Conservation (phyloP, 2,797 vertebrate species). For the Platyrinchus mystaceus region DNA sequence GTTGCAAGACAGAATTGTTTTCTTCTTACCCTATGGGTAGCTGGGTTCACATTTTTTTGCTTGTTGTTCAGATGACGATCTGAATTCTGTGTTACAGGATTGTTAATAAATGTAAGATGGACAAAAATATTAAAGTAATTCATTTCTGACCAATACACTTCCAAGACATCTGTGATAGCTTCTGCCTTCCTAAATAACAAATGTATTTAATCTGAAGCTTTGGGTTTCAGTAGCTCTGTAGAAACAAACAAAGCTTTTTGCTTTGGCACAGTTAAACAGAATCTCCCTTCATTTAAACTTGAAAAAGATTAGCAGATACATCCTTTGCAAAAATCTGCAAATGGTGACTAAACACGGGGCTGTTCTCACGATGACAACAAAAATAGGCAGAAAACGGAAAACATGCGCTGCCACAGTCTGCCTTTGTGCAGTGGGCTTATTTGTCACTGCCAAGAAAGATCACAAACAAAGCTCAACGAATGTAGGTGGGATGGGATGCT, state of each 20-base stretch:
- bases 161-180: neutral
- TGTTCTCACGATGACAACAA: neutral
- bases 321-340: neutral
- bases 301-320: neutral
- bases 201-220: neutral
- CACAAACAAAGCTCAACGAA: neutral
- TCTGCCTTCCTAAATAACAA: neutral
- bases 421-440: neutral
- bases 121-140: neutral
- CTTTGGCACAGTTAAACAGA: neutral
- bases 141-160: neutral
- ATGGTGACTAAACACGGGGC: neutral
- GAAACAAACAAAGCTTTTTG: constrained; percentile 9
- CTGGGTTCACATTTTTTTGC: neutral
- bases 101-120: neutral
- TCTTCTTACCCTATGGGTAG: neutral
- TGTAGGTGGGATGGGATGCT: neutral
- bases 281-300: neutral
- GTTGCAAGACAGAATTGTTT: neutral
- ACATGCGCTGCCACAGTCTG: neutral
- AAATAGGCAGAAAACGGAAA: neutral
- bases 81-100: neutral
- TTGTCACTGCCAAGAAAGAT: neutral
- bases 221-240: neutral
- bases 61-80: neutral